phyloP scores from a whole-genome alignment of 1,140 invertebrate species.

The Trypoxylus dichotomus region DNA sequence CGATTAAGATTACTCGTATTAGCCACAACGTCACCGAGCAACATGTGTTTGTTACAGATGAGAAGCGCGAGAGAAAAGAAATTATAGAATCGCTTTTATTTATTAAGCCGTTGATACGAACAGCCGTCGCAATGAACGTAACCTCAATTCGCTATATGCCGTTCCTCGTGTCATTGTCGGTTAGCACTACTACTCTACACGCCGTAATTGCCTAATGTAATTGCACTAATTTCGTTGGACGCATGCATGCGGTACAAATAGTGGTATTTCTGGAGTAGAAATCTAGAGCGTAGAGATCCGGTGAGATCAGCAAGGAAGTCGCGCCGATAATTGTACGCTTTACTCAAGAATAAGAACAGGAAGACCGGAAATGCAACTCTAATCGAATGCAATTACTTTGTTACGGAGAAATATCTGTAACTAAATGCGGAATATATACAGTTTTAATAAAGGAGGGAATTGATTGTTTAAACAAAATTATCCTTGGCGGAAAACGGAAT shows the following conservation, averaged over 20 bases:
- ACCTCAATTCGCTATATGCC: not conserved
- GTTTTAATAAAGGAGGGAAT: no score
- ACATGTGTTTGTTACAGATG: not conserved
- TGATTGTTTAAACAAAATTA: no score
- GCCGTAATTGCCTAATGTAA: not conserved
- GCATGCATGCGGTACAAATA: not conserved
- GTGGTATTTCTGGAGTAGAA: not conserved
- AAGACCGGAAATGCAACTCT: not conserved
- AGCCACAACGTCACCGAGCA: not conserved
- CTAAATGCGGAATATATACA: no score
- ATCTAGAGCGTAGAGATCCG: not conserved
- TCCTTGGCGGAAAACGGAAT: no score
- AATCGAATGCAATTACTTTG: no score
- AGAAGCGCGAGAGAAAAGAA: not conserved
- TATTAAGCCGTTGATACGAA: slow-evolving; percentile 7
- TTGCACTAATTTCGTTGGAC: not conserved
- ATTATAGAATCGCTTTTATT: not conserved
- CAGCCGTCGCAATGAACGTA: not conserved
- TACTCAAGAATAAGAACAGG: not conserved
- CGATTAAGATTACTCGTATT: not conserved
- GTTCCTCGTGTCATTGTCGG: not conserved
- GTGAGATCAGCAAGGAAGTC: not conserved
- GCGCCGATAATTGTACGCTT: not conserved
- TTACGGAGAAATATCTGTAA: no score
- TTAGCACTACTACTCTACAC: not conserved